These are phyloP conservation scores for Erannis defoliaria DNA, from an alignment of 2,888 invertebrate species.

Conservation along the genomic window DNA sequence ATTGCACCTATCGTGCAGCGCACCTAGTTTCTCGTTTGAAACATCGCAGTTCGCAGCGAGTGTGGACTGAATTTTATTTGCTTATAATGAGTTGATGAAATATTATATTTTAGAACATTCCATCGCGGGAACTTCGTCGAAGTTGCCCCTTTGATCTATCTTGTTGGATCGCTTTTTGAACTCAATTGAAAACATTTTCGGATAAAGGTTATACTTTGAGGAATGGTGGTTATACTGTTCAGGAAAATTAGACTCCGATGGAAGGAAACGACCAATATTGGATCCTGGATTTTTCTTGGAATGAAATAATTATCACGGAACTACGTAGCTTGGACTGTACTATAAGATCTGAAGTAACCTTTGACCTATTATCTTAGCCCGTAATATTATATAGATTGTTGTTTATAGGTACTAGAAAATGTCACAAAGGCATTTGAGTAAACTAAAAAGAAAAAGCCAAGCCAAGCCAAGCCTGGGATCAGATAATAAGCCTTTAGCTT, in stretches of 20 bases:
- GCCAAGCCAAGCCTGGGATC: too few relatives aligned
- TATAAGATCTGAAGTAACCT: too few relatives aligned
- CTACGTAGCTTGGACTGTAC: too few relatives aligned
- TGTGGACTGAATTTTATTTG: slow-evolving; percentile 45
- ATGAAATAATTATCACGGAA: not conserved
- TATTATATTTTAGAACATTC: slow-evolving; percentile 42
- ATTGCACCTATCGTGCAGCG: slow-evolving; percentile 10
- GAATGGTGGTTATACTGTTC: slow-evolving; percentile 13
- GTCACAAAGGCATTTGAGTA: too few relatives aligned
- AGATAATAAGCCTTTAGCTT: too few relatives aligned
- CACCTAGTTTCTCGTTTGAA: slow-evolving; percentile 39
- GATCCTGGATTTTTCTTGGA: not conserved
- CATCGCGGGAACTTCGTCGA: slow-evolving; percentile 21
- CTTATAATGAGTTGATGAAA: slow-evolving; percentile 45
- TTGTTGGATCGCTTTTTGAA: slow-evolving; percentile 32
- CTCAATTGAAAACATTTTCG: slow-evolving; percentile 30
- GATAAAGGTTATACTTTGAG: slow-evolving; percentile 28
- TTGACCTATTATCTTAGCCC: too few relatives aligned
- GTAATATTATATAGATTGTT: too few relatives aligned
- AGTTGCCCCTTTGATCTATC: slow-evolving; percentile 35
- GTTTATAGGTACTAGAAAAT: too few relatives aligned
- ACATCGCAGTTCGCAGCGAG: slow-evolving; percentile 36
- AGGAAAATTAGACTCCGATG: slow-evolving; percentile 15
- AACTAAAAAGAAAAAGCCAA: too few relatives aligned
- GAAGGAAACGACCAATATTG: slow-evolving; percentile 10